Evolutionary conservation across 2,888 invertebrate species (phyloP), one percentile per base, ranked within the genome.

Genomic region (Zelleria hepariella): DNA sequence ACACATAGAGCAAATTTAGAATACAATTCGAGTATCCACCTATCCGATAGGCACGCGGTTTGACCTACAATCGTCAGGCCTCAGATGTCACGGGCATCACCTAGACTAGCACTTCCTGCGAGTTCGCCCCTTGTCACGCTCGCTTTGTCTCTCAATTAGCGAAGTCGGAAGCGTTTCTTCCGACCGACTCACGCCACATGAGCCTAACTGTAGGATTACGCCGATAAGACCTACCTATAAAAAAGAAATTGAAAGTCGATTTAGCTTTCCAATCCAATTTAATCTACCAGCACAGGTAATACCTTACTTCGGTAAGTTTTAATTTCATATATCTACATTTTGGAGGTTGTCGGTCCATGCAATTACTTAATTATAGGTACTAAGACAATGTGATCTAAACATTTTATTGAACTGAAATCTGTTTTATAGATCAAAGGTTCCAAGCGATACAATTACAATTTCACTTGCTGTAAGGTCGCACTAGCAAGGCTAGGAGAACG

Each of bases 401-500:
- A 15, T 1, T 42, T 42, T 42, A 15, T 15, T 42, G 10, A 42
- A 42, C 32, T 15, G 15, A 15, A 42, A 42, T 15, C 32, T 15
- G 32, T 42, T 5, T 42, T 3, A 42, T 10, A 10, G 15, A n/a
- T 15, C 10, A 42, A 42, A 10, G 10, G 32, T 15, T 42, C 2
- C 32, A 15, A 15, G 32, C 15, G 68, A 70, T 68, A 70, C 66
- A 71, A 63, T 63, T 63, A 62, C 77, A 86, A 85, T 86, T 86
- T 86, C 85, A 85, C 86, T 82, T 77, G 78, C 76, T 67, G 71
- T 82, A 86, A 87, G 86, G 86, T 86, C 86, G 49, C 65, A 62
- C 71, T 66, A 70, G 68, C 86, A 86, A 86, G 86, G 86, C 85
- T 84, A 80, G 73, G 77, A 78, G 81, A 80, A 74, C 78, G 83